phyloP scores from a whole-genome alignment of 2,888 invertebrate genomes.

The Harpagoxenus sublaevis region DNA sequence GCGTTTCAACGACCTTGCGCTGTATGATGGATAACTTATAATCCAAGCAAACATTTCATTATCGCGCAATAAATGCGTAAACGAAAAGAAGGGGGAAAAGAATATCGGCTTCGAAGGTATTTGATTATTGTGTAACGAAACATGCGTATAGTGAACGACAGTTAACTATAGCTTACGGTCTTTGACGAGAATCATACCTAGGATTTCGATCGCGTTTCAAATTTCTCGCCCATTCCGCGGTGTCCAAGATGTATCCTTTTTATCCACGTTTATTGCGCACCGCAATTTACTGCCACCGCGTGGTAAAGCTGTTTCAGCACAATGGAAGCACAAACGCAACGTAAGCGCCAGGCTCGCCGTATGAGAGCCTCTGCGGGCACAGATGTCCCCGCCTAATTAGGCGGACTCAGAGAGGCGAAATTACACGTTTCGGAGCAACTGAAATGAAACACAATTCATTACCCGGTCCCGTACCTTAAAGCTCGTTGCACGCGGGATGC shows the following conservation, averaged over 20 bases:
- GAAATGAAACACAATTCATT: slow-evolving; percentile 85
- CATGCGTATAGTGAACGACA: background rate
- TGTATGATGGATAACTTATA: slow-evolving; percentile 20
- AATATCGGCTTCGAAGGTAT: background rate
- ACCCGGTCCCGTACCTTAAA: slow-evolving; percentile 76
- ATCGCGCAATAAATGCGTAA: slow-evolving; percentile 63
- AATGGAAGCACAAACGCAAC: slow-evolving; percentile 27
- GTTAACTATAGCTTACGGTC: too few species aligned
- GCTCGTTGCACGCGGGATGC: slow-evolving; percentile 71
- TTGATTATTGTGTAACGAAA: slow-evolving; percentile 18
- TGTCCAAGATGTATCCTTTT: background rate
- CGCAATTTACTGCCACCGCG: slow-evolving; percentile 3
- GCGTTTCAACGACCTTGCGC: slow-evolving; percentile 43
- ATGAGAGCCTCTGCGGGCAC: slow-evolving; percentile 79
- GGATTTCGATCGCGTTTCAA: slow-evolving; percentile 19
- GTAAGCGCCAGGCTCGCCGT: slow-evolving; percentile 41
- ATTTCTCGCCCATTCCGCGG: background rate
- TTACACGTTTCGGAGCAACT: slow-evolving; percentile 84
- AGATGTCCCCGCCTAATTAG: slow-evolving; percentile 85
- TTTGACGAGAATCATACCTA: background rate
- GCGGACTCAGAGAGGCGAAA: slow-evolving; percentile 78
- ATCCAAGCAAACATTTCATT: slow-evolving; percentile 39
- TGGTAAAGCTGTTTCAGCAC: slow-evolving; percentile 15
- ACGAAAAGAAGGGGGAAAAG: background rate
- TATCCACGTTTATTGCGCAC: background rate